Percentiles rank a stretch among this genome's conserved stretches.
phyloP scores from a whole-genome alignment of 2,113 vertebrate genomes.

The Chrysochloris asiatica region DNA sequence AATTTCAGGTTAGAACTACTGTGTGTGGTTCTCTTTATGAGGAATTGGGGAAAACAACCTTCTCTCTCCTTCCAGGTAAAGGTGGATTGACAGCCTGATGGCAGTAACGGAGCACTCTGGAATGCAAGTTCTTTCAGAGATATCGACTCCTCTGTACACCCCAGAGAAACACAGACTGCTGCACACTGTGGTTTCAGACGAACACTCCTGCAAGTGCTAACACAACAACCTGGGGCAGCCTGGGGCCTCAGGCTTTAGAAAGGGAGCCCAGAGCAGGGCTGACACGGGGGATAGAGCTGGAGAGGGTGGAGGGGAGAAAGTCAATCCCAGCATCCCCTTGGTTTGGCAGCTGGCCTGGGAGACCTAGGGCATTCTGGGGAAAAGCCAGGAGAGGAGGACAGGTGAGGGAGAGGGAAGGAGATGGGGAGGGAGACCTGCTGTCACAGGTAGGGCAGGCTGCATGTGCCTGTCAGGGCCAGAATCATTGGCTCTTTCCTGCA shows the following conservation, averaged over 20 bases:
- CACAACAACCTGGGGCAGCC: slow-evolving; percentile 42
- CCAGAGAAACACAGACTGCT: slow-evolving; percentile 68
- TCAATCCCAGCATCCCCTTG: background rate
- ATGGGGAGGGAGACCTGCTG: background rate
- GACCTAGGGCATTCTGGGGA: slow-evolving; percentile 32
- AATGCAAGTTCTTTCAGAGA: slow-evolving; percentile 61
- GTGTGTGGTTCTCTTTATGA: slow-evolving; percentile 69
- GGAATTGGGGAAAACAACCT: slow-evolving; percentile 22
- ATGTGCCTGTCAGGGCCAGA: background rate
- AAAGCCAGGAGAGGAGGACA: slow-evolving; percentile 28
- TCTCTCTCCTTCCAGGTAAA: slow-evolving; percentile 71
- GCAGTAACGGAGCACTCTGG: slow-evolving; percentile 58
- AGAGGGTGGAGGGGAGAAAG: slow-evolving; percentile 1
- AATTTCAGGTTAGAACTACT: background rate
- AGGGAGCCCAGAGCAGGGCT: slow-evolving; percentile 71
- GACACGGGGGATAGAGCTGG: background rate
- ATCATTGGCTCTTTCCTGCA: background rate
- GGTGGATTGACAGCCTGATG: slow-evolving; percentile 41
- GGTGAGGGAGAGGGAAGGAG: background rate
- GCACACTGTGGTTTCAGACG: slow-evolving; percentile 71
- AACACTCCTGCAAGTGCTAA: slow-evolving; percentile 72
- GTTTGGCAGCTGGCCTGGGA: slow-evolving; percentile 55
- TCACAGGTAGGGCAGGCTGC: background rate
- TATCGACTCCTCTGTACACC: slow-evolving; percentile 54
- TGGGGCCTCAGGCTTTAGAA: slow-evolving; percentile 46